phyloP scores from a whole-genome alignment of 1,140 invertebrate genomes.

The Leptinotarsa lineolata region DNA sequence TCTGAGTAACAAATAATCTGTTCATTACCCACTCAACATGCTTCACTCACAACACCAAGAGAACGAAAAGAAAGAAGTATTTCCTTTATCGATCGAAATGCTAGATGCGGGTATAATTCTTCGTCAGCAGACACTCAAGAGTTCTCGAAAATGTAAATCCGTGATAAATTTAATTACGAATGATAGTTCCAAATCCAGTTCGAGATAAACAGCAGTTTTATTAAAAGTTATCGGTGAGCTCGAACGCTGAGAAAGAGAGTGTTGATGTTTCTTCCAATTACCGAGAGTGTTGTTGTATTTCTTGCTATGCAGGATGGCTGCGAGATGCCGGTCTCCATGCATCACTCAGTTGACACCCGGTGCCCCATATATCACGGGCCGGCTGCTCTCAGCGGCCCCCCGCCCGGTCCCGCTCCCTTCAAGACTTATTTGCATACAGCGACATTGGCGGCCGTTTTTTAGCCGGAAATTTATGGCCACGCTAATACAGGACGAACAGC shows the following conservation, averaged over 20 bases:
- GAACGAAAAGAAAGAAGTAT: neutral
- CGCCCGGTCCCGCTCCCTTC: slow-evolving; percentile 23
- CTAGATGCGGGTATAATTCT: neutral
- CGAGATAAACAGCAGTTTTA: slow-evolving; percentile 18
- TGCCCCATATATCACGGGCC: slow-evolving; percentile 57
- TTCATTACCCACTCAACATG: no score
- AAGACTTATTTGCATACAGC: slow-evolving; percentile 53
- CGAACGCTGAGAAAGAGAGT: slow-evolving; percentile 13
- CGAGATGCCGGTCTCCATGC: slow-evolving; percentile 53
- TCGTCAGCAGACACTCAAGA: neutral
- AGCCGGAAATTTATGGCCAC: slow-evolving; percentile 54
- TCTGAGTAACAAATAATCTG: no score
- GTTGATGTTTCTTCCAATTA: slow-evolving; percentile 39
- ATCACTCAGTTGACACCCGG: slow-evolving; percentile 57
- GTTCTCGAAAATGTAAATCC: slow-evolving; percentile 17
- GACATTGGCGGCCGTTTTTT: slow-evolving; percentile 48
- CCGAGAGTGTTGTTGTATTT: slow-evolving; percentile 45
- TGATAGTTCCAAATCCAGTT: slow-evolving; percentile 18
- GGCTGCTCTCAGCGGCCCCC: slow-evolving; percentile 33
- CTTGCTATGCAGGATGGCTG: slow-evolving; percentile 32
- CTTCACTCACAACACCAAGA: no score
- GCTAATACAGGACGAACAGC: slow-evolving; percentile 50
- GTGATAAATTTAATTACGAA: slow-evolving; percentile 18
- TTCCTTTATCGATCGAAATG: neutral
- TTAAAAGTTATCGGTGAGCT: slow-evolving; percentile 16